A percentile compares a stretch with the other conserved stretches of the same genome.
These are phyloP conservation scores for Creontiades dilutus DNA, from an alignment of 2,888 invertebrate genomes.

Conservation along the genomic window DNA sequence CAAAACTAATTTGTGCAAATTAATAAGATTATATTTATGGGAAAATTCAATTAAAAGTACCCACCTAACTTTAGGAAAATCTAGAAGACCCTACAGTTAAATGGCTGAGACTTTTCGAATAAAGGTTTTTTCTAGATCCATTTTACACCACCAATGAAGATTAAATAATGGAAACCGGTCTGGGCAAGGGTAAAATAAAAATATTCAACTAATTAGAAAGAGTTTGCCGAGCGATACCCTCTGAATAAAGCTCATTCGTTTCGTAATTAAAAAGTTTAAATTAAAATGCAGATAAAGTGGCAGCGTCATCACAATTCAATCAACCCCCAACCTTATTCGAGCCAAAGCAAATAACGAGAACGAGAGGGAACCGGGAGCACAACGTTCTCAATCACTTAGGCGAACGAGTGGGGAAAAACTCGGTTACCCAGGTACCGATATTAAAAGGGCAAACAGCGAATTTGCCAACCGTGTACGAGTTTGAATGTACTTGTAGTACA, in stretches of 20 bases:
- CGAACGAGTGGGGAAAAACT: background rate
- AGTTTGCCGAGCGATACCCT: background rate
- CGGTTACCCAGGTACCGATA: background rate
- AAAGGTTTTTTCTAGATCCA: too few species aligned
- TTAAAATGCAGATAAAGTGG: constrained; percentile 34
- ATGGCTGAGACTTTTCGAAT: too few species aligned
- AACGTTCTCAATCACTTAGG: background rate
- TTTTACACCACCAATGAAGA: too few species aligned
- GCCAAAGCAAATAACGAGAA: constrained; percentile 7
- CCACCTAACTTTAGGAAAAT: too few species aligned
- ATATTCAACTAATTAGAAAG: constrained; percentile 13
- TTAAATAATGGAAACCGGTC: too few species aligned
- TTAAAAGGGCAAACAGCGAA: too few species aligned
- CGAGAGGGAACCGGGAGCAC: background rate
- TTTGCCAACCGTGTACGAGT: too few species aligned
- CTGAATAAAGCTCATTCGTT: constrained; percentile 10
- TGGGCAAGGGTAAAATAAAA: background rate
- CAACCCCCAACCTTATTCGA: constrained; percentile 12
- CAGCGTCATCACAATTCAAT: constrained; percentile 50
- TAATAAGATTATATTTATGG: too few species aligned
- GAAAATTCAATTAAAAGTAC: too few species aligned
- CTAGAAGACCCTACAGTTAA: too few species aligned
- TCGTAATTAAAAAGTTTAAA: constrained; percentile 37
- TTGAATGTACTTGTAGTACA: too few species aligned
- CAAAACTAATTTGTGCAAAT: too few species aligned